Evolutionary conservation across 1,140 invertebrate genomes (phyloP).

Genomic region (Pogonognathellus flavescens): DNA sequence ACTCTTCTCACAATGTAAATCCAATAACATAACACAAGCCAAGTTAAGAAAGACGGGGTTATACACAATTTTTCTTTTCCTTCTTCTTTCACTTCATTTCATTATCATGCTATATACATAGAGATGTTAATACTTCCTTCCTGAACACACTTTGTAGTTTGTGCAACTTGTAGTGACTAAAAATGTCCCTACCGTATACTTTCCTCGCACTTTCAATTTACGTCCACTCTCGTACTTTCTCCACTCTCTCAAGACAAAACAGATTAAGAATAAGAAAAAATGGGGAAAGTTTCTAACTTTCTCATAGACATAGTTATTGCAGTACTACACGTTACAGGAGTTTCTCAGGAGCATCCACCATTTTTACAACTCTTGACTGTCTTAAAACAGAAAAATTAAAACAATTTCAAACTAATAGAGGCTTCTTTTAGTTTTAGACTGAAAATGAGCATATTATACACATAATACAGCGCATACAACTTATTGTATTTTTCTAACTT

Average conservation of each 20-base stretch:
- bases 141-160: neutral
- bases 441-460: too few relatives aligned
- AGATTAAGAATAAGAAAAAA: constrained; percentile 33
- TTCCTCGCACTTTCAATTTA: neutral
- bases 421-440: neutral
- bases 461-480: too few relatives aligned
- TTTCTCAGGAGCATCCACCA: neutral
- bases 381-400: neutral
- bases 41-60: neutral
- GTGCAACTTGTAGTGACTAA: too few relatives aligned
- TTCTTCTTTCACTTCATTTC: neutral
- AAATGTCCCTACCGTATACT: too few relatives aligned
- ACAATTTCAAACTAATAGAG: neutral
- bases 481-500: too few relatives aligned
- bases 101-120: neutral
- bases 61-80: neutral
- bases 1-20: too few relatives aligned
- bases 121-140: neutral
- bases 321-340: neutral
- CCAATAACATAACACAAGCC: too few relatives aligned
- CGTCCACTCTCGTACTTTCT: neutral
- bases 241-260: neutral
- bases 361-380: neutral
- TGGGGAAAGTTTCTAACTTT: constrained; percentile 20
- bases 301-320: neutral